Percentiles rank a stretch among this genome's conserved stretches.
Conservation (phyloP, 2,797 vertebrate genomes). For the Mormyrus hasselquistii region DNA sequence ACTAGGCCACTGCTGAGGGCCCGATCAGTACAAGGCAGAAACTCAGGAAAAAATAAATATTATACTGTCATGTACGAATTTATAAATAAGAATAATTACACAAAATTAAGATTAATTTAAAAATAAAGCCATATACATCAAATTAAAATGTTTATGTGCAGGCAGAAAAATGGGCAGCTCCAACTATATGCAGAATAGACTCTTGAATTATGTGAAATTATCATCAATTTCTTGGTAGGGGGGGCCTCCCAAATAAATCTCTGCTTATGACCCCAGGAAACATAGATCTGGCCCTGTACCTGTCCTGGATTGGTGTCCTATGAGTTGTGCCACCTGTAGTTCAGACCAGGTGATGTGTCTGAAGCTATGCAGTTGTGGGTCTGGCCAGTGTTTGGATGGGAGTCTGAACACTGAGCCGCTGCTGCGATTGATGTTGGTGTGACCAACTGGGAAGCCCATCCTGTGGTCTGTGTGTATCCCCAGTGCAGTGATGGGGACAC, state of each 20-base stretch:
- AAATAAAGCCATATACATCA: not conserved
- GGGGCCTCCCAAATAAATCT: not conserved
- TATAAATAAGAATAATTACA: not conserved
- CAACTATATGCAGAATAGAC: not conserved
- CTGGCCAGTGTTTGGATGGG: not conserved
- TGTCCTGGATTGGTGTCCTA: not conserved
- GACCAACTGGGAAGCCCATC: not conserved
- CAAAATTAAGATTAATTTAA: not conserved
- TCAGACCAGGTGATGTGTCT: not conserved
- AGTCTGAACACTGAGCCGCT: not conserved
- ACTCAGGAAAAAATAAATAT: not conserved
- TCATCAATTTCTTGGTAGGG: not conserved
- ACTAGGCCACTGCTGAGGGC: not conserved
- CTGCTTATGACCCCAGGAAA: not conserved
- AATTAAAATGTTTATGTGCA: not conserved
- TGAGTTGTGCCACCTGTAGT: not conserved
- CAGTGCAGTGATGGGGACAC: not conserved
- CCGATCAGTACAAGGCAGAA: not conserved
- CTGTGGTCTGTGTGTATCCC: not conserved
- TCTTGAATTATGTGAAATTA: not conserved
- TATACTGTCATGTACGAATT: not conserved
- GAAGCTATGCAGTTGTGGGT: not conserved
- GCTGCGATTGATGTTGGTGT: not conserved
- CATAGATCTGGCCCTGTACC: not conserved
- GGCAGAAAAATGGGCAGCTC: not conserved